phyloP scores from a whole-genome alignment of 2,797 vertebrate species.

The Tapera naevia region DNA sequence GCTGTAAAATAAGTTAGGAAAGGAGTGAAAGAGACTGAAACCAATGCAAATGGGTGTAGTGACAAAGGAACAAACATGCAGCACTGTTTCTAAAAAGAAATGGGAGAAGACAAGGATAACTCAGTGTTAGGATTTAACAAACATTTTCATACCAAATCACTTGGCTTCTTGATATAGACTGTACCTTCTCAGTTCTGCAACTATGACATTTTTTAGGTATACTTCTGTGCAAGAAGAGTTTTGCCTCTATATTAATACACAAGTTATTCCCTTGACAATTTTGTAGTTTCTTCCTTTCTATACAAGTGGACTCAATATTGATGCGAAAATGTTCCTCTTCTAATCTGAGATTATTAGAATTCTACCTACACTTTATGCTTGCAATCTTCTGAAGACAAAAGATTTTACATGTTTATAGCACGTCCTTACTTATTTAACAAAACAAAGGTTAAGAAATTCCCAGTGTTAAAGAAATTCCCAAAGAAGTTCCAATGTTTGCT shows the following conservation, averaged over 20 bases:
- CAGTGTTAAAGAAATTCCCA: not conserved
- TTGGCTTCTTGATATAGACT: not conserved
- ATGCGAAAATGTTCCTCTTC: not conserved
- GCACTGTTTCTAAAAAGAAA: not conserved
- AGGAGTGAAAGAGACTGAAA: slow-evolving; percentile 17
- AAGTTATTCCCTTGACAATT: not conserved
- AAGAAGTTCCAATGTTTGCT: not conserved
- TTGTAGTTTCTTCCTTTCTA: not conserved
- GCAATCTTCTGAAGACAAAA: not conserved
- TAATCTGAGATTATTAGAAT: not conserved
- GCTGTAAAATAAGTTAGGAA: slow-evolving; percentile 42
- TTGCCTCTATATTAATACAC: not conserved
- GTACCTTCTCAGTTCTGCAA: not conserved
- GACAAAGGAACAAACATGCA: not conserved
- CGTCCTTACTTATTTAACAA: not conserved
- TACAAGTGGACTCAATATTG: not conserved
- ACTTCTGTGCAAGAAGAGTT: not conserved
- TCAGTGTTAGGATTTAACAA: not conserved
- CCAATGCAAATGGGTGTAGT: not conserved
- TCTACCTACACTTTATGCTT: not conserved
- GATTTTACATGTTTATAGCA: not conserved
- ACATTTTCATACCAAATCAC: not conserved
- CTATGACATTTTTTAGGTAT: not conserved
- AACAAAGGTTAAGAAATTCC: not conserved
- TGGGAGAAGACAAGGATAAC: not conserved